A percentile compares a stretch with the other conserved stretches of the same genome.
Conservation (phyloP, 2,888 invertebrate genomes). For the Cataglyphis rosenhaueri region DNA sequence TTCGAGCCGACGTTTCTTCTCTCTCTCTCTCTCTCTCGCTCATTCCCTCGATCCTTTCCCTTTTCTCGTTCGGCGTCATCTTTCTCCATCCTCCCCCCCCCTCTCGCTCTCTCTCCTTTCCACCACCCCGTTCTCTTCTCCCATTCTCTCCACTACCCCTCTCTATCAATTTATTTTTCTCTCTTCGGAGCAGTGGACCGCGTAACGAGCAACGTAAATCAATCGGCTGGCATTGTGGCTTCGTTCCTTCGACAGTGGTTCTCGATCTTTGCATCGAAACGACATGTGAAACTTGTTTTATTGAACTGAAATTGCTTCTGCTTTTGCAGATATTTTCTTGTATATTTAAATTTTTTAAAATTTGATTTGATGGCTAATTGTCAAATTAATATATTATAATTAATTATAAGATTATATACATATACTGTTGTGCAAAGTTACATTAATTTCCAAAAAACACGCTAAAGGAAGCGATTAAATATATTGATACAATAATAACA, state of each 20-base stretch:
- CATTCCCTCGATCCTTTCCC: slow-evolving; percentile 39
- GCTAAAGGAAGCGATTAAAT: background rate
- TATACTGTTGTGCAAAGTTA: background rate
- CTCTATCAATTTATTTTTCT: slow-evolving; percentile 82
- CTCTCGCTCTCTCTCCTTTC: slow-evolving; percentile 32
- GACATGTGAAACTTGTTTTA: slow-evolving; percentile 12
- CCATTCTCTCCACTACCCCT: slow-evolving; percentile 53
- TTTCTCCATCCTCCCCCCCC: background rate
- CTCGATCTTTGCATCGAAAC: slow-evolving; percentile 55
- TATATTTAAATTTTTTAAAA: slow-evolving; percentile 2
- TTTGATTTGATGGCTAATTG: background rate
- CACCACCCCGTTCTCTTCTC: slow-evolving; percentile 39
- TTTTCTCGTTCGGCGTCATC: slow-evolving; percentile 11
- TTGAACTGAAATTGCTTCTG: slow-evolving; percentile 8
- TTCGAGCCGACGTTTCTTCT: slow-evolving; percentile 34
- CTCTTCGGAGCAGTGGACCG: slow-evolving; percentile 84
- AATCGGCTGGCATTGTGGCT: slow-evolving; percentile 84
- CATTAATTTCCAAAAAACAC: background rate
- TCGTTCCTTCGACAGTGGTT: slow-evolving; percentile 75
- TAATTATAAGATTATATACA: background rate
- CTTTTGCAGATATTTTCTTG: background rate
- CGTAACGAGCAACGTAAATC: slow-evolving; percentile 86
- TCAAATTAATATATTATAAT: background rate
- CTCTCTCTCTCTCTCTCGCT: slow-evolving; percentile 25
- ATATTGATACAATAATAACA: background rate